Evolutionary conservation across 2,888 invertebrate genomes (phyloP).

Genomic region (Pilophorus perplexus): DNA sequence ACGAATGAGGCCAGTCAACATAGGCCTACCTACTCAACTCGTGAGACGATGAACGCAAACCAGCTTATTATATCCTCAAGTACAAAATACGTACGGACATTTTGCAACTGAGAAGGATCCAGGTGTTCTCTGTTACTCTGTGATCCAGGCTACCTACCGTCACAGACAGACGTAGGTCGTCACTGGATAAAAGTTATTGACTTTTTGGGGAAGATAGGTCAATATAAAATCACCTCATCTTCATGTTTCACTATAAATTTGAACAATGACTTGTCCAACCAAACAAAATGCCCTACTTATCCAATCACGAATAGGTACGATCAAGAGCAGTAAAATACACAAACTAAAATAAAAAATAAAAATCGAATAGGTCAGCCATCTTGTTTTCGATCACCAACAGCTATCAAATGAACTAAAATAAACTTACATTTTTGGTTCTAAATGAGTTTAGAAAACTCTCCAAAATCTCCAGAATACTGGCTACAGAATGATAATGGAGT

Average conservation of each 20-base stretch:
- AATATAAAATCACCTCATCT: no score
- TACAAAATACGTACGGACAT: no score
- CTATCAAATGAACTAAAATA: neutral
- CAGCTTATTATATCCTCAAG: no score
- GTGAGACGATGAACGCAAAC: no score
- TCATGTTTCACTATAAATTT: neutral
- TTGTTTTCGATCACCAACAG: neutral
- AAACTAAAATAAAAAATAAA: neutral
- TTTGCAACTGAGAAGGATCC: no score
- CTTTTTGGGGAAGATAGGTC: no score
- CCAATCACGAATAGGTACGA: neutral
- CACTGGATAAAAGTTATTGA: no score
- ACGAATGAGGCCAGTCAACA: no score
- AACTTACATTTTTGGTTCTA: slow-evolving; percentile 30
- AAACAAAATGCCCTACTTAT: neutral
- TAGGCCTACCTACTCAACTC: no score
- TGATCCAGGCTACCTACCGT: no score
- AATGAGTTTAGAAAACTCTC: slow-evolving; percentile 31
- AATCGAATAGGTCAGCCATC: slow-evolving; percentile 7
- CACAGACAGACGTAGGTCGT: no score
- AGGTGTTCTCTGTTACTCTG: no score
- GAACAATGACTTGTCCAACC: neutral
- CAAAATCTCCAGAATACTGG: slow-evolving; percentile 31
- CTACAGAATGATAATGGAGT: neutral
- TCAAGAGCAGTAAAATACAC: neutral